Conservation (phyloP, 2,113 vertebrate species). For the Felis catus region DNA sequence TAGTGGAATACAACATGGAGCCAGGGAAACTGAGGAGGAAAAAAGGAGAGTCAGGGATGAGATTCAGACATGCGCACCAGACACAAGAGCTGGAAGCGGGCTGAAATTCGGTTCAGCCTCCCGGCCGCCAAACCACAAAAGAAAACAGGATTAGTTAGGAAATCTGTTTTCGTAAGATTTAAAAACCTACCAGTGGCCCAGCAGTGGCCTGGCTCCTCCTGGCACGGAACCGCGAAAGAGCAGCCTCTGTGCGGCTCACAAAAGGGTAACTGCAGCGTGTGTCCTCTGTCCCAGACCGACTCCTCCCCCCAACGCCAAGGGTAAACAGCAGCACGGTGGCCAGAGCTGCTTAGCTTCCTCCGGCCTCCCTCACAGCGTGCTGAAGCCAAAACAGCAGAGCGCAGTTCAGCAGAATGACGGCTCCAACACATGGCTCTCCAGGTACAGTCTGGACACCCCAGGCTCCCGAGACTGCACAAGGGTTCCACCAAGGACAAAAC, state of each 20-base stretch:
- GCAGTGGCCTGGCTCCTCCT: background rate
- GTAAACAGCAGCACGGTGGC: background rate
- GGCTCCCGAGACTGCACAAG: background rate
- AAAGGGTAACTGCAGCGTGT: background rate
- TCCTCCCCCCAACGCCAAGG: background rate
- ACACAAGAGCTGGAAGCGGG: background rate
- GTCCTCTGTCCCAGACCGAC: background rate
- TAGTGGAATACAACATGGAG: background rate
- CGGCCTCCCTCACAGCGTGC: background rate
- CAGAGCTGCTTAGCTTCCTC: background rate
- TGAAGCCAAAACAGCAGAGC: background rate
- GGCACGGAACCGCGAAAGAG: background rate
- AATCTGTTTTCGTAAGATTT: background rate
- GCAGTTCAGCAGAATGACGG: no score
- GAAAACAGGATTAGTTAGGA: background rate
- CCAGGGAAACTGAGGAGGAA: background rate
- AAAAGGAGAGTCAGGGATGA: background rate
- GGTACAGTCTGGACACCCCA: background rate
- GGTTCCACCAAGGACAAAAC: background rate
- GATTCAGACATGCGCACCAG: accelerated
- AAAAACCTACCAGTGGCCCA: background rate
- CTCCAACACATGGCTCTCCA: background rate
- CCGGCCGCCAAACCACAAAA: background rate
- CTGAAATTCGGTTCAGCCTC: background rate
- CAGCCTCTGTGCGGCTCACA: background rate